Evolutionary conservation across 2,888 invertebrate species (phyloP).

Genomic region (Clepsis dumicolana): DNA sequence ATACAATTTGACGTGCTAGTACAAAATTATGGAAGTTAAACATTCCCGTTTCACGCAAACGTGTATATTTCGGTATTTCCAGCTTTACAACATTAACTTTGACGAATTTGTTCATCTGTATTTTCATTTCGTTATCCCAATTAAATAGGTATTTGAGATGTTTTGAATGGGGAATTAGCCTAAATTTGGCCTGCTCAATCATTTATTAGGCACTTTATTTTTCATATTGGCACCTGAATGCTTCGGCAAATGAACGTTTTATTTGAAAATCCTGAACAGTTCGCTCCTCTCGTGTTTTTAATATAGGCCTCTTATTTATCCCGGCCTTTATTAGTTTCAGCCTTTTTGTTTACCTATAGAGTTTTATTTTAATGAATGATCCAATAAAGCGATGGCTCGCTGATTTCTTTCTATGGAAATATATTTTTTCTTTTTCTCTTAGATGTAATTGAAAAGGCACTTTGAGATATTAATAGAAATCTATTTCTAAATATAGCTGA

Average conservation of each 20-base stretch:
- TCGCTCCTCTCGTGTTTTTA: constrained; percentile 3
- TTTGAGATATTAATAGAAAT: background rate
- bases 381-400: constrained; percentile 12
- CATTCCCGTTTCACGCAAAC: constrained; percentile 1
- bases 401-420: constrained; percentile 1
- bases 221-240: constrained; percentile 9
- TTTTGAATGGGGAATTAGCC: background rate
- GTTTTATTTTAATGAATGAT: constrained; percentile 6
- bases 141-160: constrained; percentile 23
- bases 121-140: constrained; percentile 17
- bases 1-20: constrained; percentile 35
- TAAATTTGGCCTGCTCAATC: constrained; percentile 2
- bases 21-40: constrained; percentile 32
- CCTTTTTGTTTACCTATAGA: background rate
- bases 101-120: constrained; percentile 20
- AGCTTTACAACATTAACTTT: background rate
- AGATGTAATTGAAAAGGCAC: background rate
- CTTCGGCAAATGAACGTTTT: background rate
- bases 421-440: background rate
- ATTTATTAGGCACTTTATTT: constrained; percentile 1
- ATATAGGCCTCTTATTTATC: constrained; percentile 3
- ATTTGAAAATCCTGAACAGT: constrained; percentile 3
- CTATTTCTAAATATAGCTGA: background rate
- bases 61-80: background rate
- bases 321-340: background rate